Base-by-base conservation (phyloP, 2,888 invertebrate species). In the Diaprepes abbreviatus region DNA sequence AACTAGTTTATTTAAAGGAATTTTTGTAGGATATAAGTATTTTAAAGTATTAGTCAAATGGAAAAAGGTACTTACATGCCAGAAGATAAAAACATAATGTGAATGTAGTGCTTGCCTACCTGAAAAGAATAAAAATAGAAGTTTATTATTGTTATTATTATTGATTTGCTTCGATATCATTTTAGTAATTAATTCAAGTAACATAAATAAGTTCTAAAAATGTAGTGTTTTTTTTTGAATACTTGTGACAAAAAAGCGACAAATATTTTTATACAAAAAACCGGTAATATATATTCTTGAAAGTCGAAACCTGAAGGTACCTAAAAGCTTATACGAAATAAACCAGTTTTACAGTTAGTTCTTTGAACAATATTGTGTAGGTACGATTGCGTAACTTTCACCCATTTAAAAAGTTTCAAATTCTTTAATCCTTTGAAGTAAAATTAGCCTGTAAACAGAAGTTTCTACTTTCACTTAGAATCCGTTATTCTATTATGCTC, bases 321-420 rank as follows among this genome's bases (percentile, higher is more conserved):
- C n/a, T n/a, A n/a, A n/a, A n/a, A n/a, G n/a, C n/a, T n/a, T n/a
- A n/a, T n/a, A n/a, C n/a, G n/a, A n/a, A n/a, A n/a, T n/a, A n/a
- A n/a, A n/a, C n/a, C n/a, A n/a, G n/a, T n/a, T n/a, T n/a, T n/a
- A n/a, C 48, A 24, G 48, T 48, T 48, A 48, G 24, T 24, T 48
- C 48, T 21, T 12, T 28, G 24, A 48, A 48, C 24, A 48, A 24
- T 24, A 24, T 12, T 12, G 0, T 28, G 0, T 5, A 12, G 6
- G 2, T 1, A 10, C 1, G 24, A 24, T 48, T 48, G 48, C 48
- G 48, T 12, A 24, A 48, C 48, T 48, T 48, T 48, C 24, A 48
- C 48, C 24, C 5, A 24, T 12, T 12, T 48, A 5, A 48, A 48
- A 12, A 12, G 48, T 12, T 48, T 24, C 19, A 24, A 14, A 1